Conservation (phyloP, 2,113 vertebrate genomes). For the Trogon melanurus region DNA sequence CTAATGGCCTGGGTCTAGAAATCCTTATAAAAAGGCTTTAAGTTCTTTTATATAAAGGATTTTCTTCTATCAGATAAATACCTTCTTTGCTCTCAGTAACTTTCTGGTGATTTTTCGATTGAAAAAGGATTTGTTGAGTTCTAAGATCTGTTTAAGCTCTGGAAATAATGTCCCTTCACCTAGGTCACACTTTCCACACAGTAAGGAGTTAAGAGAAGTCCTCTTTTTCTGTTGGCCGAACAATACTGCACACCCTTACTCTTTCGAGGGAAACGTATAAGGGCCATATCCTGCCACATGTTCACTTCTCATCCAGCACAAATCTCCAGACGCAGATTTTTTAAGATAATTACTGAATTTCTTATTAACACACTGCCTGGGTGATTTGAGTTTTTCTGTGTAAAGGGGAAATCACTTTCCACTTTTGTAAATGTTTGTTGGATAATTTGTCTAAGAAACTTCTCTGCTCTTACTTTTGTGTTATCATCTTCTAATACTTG, state of each 20-base stretch:
- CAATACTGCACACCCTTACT: neutral
- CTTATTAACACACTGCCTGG: neutral
- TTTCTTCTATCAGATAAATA: slow-evolving; percentile 21
- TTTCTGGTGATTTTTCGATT: slow-evolving; percentile 27
- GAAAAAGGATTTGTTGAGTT: slow-evolving; percentile 4
- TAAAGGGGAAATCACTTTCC: neutral
- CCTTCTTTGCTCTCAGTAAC: slow-evolving; percentile 19
- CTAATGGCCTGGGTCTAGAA: neutral
- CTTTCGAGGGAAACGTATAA: neutral
- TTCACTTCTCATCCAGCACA: neutral
- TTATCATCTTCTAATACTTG: neutral
- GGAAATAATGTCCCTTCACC: neutral
- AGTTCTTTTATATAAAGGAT: slow-evolving; percentile 20
- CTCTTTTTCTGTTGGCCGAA: neutral
- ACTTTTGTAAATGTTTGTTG: neutral
- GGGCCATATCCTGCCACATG: neutral
- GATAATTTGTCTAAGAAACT: neutral
- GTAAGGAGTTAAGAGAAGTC: neutral
- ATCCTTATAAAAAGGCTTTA: slow-evolving; percentile 5
- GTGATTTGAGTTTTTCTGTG: neutral
- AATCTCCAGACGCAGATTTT: neutral
- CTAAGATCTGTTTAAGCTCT: slow-evolving; percentile 2
- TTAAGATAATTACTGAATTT: neutral
- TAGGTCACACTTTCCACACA: neutral
- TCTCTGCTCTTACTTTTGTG: neutral